A percentile compares a stretch with the other conserved stretches of the same genome.
Conservation (phyloP, 2,797 vertebrate genomes). For the Masticophis lateralis region DNA sequence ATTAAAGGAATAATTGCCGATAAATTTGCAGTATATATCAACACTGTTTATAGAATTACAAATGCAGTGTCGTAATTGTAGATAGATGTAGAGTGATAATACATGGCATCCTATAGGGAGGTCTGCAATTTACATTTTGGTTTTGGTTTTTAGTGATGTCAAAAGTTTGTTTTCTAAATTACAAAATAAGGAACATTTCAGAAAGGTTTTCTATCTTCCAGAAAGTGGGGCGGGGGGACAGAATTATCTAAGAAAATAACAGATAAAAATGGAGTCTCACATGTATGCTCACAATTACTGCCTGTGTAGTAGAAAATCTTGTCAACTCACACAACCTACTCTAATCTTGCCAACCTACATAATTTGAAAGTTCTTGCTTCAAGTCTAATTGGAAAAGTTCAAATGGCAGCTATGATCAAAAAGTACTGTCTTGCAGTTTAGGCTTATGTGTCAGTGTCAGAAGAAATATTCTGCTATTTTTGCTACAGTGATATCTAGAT, state of each 20-base stretch:
- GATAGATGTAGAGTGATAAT: background rate
- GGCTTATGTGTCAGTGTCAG: background rate
- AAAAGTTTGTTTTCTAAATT: conserved; percentile 8
- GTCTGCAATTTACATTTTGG: background rate
- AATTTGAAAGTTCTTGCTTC: background rate
- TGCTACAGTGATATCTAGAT: background rate
- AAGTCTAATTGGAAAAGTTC: background rate
- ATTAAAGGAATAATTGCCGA: background rate
- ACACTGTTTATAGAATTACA: background rate
- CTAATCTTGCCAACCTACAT: background rate
- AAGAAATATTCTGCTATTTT: background rate
- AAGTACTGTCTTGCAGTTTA: background rate
- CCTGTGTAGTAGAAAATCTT: background rate
- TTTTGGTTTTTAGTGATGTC: background rate
- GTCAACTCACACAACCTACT: background rate
- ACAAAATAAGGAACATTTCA: background rate
- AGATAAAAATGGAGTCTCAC: background rate
- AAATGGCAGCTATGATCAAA: background rate
- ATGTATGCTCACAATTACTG: background rate
- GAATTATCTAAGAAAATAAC: background rate
- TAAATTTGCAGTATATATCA: background rate
- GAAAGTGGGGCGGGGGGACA: background rate
- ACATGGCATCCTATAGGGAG: background rate
- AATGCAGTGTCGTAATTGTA: background rate
- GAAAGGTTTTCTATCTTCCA: background rate